These are phyloP conservation scores for Torymus tubicola DNA, from an alignment of 2,888 invertebrate genomes.

Conservation along the genomic window DNA sequence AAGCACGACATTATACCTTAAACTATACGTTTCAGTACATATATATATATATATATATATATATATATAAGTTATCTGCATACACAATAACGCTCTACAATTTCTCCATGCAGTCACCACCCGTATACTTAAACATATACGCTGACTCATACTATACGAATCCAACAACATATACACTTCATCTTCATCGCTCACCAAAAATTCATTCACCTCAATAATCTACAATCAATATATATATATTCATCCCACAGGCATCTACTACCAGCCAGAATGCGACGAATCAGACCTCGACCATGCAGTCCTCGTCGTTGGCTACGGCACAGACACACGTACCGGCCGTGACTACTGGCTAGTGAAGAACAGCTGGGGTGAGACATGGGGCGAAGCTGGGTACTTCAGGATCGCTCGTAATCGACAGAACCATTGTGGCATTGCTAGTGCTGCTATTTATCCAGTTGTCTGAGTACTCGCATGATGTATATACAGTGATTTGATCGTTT, in stretches of 20 bases:
- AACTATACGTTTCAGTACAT: no score
- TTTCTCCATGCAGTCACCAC: no score
- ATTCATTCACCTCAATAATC: neutral
- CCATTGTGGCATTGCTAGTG: conserved; percentile 90
- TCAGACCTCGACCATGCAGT: conserved; percentile 90
- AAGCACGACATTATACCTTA: no score
- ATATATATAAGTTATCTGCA: no score
- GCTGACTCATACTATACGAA: no score
- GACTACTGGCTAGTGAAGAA: conserved; percentile 94
- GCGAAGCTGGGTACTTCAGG: conserved; percentile 89
- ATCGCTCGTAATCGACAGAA: conserved; percentile 90
- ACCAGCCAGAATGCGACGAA: conserved; percentile 86
- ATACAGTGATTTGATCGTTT: no score
- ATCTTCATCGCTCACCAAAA: no score
- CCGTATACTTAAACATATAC: no score
- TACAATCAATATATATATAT: neutral
- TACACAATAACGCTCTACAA: no score
- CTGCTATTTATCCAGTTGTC: conserved; percentile 91
- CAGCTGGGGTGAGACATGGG: conserved; percentile 91
- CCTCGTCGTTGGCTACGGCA: conserved; percentile 89
- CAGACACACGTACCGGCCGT: conserved; percentile 77
- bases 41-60: no score
- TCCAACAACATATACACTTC: no score
- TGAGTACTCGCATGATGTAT: conserved; percentile 72
- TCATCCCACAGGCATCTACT: conserved; percentile 81